Evolutionary conservation across 2,113 vertebrate species (phyloP).

Genomic region (Talpa occidentalis): DNA sequence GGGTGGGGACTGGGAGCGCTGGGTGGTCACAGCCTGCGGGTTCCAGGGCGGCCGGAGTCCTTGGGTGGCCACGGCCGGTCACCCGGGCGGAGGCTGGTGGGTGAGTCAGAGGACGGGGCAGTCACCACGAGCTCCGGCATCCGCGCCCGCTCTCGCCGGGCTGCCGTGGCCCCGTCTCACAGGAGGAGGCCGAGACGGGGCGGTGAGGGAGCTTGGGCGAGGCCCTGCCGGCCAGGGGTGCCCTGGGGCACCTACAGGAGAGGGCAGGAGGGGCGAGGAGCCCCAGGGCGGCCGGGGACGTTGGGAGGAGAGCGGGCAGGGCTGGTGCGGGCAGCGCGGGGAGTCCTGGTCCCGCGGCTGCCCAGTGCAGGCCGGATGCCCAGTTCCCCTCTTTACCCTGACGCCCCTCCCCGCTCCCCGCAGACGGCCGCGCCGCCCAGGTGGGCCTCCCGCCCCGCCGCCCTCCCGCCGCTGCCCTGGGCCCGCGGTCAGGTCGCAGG

Average conservation of each 20-base stretch:
- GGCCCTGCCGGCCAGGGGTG: not conserved
- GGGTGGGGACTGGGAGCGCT: not conserved
- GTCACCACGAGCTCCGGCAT: rapidly evolving
- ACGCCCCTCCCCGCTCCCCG: no score
- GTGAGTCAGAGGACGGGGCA: no score
- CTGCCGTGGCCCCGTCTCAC: no score
- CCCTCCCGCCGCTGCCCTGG: no score
- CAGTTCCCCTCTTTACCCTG: no score
- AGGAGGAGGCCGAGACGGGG: not conserved
- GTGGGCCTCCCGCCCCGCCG: no score
- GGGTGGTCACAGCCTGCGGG: rapidly evolving
- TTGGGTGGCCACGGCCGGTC: no score
- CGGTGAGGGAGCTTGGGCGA: not conserved
- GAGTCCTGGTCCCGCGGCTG: no score
- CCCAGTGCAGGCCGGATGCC: no score
- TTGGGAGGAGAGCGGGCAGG: rapidly evolving
- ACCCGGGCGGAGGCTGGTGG: not conserved
- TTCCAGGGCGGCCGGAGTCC: not conserved
- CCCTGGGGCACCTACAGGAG: not conserved
- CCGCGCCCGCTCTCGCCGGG: rapidly evolving
- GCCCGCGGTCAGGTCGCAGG: no score
- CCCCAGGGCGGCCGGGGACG: not conserved
- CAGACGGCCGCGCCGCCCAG: no score
- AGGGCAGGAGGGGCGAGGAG: not conserved
- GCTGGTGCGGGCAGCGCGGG: rapidly evolving